Evolutionary conservation across 2,888 invertebrate species (phyloP), one percentile per base, ranked within the genome.

Genomic region (Latrodectus hesperus): DNA sequence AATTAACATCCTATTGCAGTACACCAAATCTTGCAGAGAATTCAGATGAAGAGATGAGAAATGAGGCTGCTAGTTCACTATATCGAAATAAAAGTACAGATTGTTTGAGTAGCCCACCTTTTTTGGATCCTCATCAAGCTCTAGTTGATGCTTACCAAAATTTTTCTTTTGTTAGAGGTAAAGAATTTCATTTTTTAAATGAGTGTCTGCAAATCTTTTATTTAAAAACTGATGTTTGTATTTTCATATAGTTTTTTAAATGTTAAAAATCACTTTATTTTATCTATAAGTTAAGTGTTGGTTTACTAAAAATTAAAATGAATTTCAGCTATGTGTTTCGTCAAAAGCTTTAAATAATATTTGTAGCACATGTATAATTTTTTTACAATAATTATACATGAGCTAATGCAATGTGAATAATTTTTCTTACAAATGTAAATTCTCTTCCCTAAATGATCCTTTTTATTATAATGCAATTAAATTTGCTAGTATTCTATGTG

Each of bases 21-120:
- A 83, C 87, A 49, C 87, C 87, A 17, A 88, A 88, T 53, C 77
- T 88, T 55, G 78, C 78, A 17, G 87, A 88, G 6, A 88, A 68
- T 60, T 83, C 87, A 4, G 83, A 88, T 78, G 87, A 83, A 53
- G 83, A 83, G 0, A 65, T n/a, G 8, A 77, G 60, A 60, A 83
- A 74, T 14, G 22, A 22, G 1, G 60, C 68, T 68, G 38, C 52
- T 60, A 17, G 75, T 52, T 65, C 52, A 16, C 71, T 83, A 11
- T 83, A 88, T 68, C 22, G 77, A 11, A 88, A 83, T 74, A 72
- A 49, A 17, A 83, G 82, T 16, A 74, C 60, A 11, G 87, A 88
- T 16, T 83, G 78, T 70, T 70, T 88, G 74, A 26, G 64, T 16
- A 71, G 82, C n/a, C 77, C 86, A 6, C 86, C 72, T 51, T 87